A percentile compares a stretch with the other conserved stretches of the same genome.
phyloP scores from a whole-genome alignment of 2,888 invertebrate species.

The Glaucopsyche alexis region DNA sequence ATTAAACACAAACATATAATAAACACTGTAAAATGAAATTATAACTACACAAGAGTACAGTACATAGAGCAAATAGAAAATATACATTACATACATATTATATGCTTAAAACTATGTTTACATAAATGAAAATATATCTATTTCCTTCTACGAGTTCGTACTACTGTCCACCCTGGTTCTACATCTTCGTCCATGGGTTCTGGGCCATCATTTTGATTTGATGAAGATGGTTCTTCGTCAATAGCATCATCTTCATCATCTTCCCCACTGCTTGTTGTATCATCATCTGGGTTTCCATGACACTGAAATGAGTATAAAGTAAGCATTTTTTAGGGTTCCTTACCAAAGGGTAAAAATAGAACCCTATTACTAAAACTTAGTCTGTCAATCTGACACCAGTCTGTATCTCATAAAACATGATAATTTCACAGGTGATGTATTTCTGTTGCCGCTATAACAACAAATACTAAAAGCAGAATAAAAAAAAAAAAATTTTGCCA shows the following conservation, averaged over 20 bases:
- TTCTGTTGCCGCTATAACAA: too few species aligned
- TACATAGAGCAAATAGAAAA: conserved; percentile 4
- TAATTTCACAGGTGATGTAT: too few species aligned
- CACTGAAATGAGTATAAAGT: conserved; percentile 49
- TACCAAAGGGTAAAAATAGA: too few species aligned
- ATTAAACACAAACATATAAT: conserved; percentile 22
- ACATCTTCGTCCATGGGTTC: conserved; percentile 73
- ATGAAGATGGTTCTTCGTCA: conserved; percentile 44
- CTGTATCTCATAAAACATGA: too few species aligned
- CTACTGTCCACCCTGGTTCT: conserved; percentile 85
- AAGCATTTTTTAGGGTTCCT: background rate
- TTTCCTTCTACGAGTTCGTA: conserved; percentile 76
- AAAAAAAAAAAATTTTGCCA: too few species aligned
- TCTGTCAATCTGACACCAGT: too few species aligned
- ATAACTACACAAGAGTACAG: conserved; percentile 17
- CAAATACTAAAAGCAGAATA: too few species aligned
- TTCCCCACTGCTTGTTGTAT: conserved; percentile 65
- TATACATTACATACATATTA: background rate
- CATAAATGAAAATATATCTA: conserved; percentile 43
- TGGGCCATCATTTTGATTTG: conserved; percentile 46
- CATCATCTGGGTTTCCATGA: conserved; percentile 73
- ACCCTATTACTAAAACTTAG: too few species aligned
- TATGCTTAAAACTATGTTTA: background rate
- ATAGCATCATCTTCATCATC: conserved; percentile 46
- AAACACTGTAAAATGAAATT: conserved; percentile 25